Base-by-base conservation (phyloP, 2,797 vertebrate species). In the Siniperca undulata region DNA sequence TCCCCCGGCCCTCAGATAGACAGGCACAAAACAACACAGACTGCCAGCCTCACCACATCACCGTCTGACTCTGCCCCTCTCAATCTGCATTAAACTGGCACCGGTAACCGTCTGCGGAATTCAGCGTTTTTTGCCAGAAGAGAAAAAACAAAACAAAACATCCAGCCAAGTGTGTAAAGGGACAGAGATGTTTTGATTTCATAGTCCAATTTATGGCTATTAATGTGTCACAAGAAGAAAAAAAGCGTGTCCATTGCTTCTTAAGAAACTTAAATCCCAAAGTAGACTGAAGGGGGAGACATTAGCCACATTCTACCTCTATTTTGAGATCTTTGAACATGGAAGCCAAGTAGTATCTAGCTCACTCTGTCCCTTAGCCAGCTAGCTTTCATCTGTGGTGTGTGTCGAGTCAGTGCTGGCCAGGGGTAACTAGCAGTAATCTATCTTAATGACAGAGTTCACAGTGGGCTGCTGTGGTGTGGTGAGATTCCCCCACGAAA, bases 1-100 rank as follows among this genome's bases (percentile, higher is more conserved):
- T 97, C 96, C 96, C 72, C 95, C 92, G 86, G 96, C 94, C 95
- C 96, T 97, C 96, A 95, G 90, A 94, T 89, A 93, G 90, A 89
- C 89, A 36, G 83, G 89, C 92, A 89, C 83, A 88, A 82, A 93
- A 92, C 90, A 89, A 93, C 91, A 85, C 82, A 86, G 88, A 86
- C 82, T 73, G 85, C 84, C 91, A 83, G 86, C 83, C 83, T 86
- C 78, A 81, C 92, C 91, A 84, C 90, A 91, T 87, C 82, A 88
- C 87, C 94, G 95, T 95, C 95, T 96, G 95, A 83, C 88, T 88
- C 85, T 84, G 72, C 70, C 81, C 72, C 59, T 73, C 74, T 80
- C 74, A 50, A 42, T 73, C 81, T 77, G 53, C 84, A 80, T 84
- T 86, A 62, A 82, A 77, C 87, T 93, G 92, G 89, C 92, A 90